Evolutionary conservation across 2,113 vertebrate species (phyloP), one percentile per base, ranked within the genome.

Genomic region (Podilymbus podiceps): DNA sequence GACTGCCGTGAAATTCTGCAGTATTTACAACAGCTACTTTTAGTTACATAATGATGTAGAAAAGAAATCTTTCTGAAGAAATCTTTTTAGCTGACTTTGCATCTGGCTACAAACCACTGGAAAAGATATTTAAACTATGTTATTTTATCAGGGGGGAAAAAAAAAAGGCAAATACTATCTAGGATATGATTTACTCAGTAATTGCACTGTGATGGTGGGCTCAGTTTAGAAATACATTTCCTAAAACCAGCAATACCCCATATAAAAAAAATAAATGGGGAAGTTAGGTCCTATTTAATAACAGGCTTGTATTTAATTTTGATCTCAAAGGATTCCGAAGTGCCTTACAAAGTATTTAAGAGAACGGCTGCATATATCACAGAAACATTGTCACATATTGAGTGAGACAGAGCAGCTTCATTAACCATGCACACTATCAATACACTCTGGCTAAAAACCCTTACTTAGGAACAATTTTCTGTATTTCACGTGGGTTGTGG

Each of bases 121-220:
- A 94, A 97, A 92, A 94, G 86, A 72, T 95, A 96, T 94, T 97
- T 95, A 66, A 95, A 91, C 77, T 69, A 89, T 93, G 92, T 91
- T 93, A 96, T 94, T 95, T 95, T 92, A 95, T 75, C 0, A 15
- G 38, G 60, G 88, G 42, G 21, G 12, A 66, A 38, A 38, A 55
- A 38, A 38, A 88, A 91, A 90, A 91, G 90, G 7, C 66, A 94
- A 95, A 92, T 69, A 86, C 76, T 89, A 96, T 89, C 88, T 92
- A 94, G 86, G 85, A 95, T 90, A 60, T 88, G 84, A 97, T 95
- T 97, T 93, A 69, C 62, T 83, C 66, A 16, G 89, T 94, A 94
- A 97, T 97, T 97, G 69, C 90, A 92, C 90, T 60, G 73, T 4
- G 13, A 94, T 95, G 90, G 93, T 97, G 96, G 94, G 73, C 94